Base-by-base conservation (phyloP, 1,140 invertebrate species). In the Aphaenogaster floridana region DNA sequence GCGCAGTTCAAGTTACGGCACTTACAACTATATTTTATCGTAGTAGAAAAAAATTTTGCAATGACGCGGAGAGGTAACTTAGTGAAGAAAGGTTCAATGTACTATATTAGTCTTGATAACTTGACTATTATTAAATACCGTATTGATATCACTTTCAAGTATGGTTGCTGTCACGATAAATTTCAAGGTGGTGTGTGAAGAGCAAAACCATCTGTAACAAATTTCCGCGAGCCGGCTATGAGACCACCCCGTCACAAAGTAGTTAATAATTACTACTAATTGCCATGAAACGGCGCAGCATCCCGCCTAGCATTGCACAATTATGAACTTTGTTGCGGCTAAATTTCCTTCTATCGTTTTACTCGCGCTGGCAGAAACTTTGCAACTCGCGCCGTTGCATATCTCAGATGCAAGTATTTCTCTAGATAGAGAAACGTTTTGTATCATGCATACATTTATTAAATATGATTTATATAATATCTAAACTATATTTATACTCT, bases 261-360 rank as follows among this genome's bases (percentile, higher is more conserved):
- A 84, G 80, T 84, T 84, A 84, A 84, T 84, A 84, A 84, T 84
- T 84, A 84, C 68, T 84, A 61, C 68, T 84, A 84, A 84, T 84
- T 84, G 80, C 80, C 42, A 59, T 74, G 80, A 74, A 84, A 84
- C 80, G 68, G 68, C 45, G 54, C 80, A 84, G 69, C 69, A 84
- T 74, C 69, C 80, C 69, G 42, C 69, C 45, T 84, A 69, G 80
- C 80, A 84, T 84, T 84, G 80, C 80, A 84, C 69, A 84, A 84
- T 84, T 84, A 84, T 84, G 69, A 84, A 84, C 80, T 84, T 84
- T 84, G 80, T 84, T 84, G 68, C 54, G 69, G 80, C 69, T 83
- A 74, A 83, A 83, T 83, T 84, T 84, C 80, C 69, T 84, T 74
- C 80, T 74, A 81, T 81, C 79, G 79, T 81, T 84, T 84, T 84